These are phyloP conservation scores for Drosophila nigritarsus DNA, from an alignment of 2,888 invertebrate species.

Conservation along the genomic window DNA sequence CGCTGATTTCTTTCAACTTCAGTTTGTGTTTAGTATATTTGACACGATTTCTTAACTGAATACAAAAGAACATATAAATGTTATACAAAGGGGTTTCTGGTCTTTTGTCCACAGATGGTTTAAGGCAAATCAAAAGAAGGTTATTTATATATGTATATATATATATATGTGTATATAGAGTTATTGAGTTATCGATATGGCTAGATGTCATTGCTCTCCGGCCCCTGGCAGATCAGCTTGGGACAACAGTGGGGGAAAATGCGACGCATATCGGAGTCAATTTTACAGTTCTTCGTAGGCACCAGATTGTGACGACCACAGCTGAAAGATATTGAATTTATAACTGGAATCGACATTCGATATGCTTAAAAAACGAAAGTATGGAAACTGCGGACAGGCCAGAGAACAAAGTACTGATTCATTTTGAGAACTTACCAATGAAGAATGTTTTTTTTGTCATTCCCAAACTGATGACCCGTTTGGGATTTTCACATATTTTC, in stretches of 20 bases:
- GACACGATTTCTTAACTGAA: not conserved
- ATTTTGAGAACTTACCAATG: not conserved
- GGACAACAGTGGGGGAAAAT: conserved; percentile 80
- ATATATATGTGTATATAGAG: not conserved
- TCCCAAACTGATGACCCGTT: not conserved
- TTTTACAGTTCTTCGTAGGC: conserved; percentile 73
- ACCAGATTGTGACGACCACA: conserved; percentile 79
- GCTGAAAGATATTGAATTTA: conserved; percentile 34
- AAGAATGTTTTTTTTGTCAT: not conserved
- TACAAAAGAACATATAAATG: not conserved
- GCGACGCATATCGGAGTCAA: conserved; percentile 75
- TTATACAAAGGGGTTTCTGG: not conserved
- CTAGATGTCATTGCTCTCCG: conserved; percentile 77
- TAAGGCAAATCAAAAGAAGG: not conserved
- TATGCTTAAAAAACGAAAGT: not conserved
- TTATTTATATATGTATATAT: not conserved
- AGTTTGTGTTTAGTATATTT: not conserved
- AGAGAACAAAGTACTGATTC: not conserved
- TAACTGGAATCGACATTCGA: not conserved
- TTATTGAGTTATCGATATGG: not conserved
- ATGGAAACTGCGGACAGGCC: not conserved
- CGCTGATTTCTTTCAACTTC: not conserved
- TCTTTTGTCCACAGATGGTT: not conserved
- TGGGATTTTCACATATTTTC: not conserved
- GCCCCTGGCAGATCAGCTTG: conserved; percentile 68